phyloP scores from a whole-genome alignment of 2,113 vertebrate genomes.

The Euleptes europaea region DNA sequence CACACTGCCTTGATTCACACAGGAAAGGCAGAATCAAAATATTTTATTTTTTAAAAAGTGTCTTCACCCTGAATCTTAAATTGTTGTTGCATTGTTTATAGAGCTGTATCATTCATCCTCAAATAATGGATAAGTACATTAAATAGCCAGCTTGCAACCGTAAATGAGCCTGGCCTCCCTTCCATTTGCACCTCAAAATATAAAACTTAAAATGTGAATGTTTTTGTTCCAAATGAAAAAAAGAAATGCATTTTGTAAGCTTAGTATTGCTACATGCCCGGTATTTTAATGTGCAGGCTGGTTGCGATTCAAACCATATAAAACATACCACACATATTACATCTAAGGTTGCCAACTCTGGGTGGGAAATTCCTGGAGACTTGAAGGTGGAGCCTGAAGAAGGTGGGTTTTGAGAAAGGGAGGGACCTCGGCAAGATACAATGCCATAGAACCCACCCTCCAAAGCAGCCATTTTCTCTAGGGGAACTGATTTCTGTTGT shows the following conservation, averaged over 20 bases:
- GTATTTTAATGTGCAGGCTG: background rate
- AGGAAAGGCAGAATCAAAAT: too few relatives aligned
- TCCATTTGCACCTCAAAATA: background rate
- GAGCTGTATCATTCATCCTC: too few relatives aligned
- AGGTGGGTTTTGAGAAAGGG: too few relatives aligned
- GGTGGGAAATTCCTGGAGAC: too few relatives aligned
- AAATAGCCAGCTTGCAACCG: slow-evolving; percentile 29
- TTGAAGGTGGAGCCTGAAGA: too few relatives aligned
- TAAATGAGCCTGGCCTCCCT: background rate
- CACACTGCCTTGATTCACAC: too few relatives aligned
- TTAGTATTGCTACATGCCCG: background rate
- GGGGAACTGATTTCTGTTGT: too few relatives aligned
- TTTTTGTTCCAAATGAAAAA: background rate
- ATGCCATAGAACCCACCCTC: too few relatives aligned
- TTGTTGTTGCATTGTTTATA: background rate
- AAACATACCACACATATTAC: background rate
- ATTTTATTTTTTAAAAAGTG: too few relatives aligned
- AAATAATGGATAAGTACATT: slow-evolving; percentile 37
- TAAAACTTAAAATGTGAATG: background rate
- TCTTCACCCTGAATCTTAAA: background rate
- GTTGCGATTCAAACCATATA: background rate
- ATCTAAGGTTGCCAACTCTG: background rate
- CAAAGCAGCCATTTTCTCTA: too few relatives aligned
- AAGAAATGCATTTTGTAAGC: too few relatives aligned
- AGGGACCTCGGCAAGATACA: too few relatives aligned